Evolutionary conservation across 2,113 vertebrate genomes (phyloP), one percentile per base, ranked within the genome.

Genomic region (Sinocyclocheilus rhinocerous): DNA sequence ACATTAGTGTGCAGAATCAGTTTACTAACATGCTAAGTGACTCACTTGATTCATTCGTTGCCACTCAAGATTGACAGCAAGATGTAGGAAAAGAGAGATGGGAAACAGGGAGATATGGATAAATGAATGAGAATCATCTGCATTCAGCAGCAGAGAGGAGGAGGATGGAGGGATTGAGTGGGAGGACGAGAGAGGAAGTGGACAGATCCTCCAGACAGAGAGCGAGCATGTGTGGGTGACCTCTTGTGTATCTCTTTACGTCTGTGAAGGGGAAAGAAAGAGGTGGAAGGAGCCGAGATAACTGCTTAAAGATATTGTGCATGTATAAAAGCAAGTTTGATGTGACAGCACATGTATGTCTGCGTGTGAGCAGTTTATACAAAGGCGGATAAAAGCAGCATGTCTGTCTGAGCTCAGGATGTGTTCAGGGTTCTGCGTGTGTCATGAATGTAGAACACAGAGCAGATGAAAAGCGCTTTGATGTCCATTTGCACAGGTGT

Each of bases 371-470:
- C 20, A 13, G 52, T 65, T 80, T 79, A 52, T 61, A 76, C 57
- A 61, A 61, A 61, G 57, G 57, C 8, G 20, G 22, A 80, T 87
- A 76, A 89, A 83, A 85, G 73, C 79, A 67, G 63, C 48, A 22
- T 83, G 65, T 79, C 81, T 79, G 81, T 81, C 50, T 75, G 63
- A 83, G 87, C 57, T 85, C 77, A 85, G 83, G 70, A 83, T 88
- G 81, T 84, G 65, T 85, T 72, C 83, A 20, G 45, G 77, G 33
- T 52, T 78, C 59, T 59, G 59, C 50, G 29, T 89, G 77, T 82
- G 84, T 84, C 83, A 83, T 87, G 88, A 89, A 89, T 89, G 76
- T 81, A 89, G 81, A 85, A 86, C 86, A 87, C 69, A 52, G 82
- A 24, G 63, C 2, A 22, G 67, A 73, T 84, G 50, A 84, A 84